Conservation (phyloP, 2,113 vertebrate genomes). For the Hyperopisus bebe region DNA sequence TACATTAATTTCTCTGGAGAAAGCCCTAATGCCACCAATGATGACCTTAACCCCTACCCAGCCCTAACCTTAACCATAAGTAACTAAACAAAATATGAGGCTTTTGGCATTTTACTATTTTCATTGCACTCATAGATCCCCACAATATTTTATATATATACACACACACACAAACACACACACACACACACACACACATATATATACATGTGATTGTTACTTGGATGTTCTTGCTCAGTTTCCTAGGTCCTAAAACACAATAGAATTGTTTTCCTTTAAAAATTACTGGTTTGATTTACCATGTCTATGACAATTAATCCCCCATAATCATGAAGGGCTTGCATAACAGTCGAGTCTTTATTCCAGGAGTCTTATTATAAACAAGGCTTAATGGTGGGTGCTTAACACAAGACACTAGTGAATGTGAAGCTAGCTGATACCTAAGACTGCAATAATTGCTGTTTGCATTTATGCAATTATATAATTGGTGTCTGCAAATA, state of each 20-base stretch:
- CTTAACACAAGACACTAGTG: background rate
- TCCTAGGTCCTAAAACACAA: background rate
- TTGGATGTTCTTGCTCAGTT: background rate
- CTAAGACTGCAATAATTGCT: background rate
- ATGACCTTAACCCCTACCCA: background rate
- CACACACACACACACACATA: background rate
- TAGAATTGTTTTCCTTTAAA: background rate
- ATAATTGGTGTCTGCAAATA: conserved; percentile 7
- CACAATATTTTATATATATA: background rate
- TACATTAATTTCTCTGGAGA: background rate
- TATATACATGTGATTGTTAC: background rate
- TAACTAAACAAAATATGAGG: background rate
- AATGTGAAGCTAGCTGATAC: background rate
- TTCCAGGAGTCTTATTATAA: background rate
- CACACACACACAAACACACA: background rate
- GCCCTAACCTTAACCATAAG: background rate
- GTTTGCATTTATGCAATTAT: background rate
- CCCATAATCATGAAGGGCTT: background rate
- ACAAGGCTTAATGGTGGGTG: background rate
- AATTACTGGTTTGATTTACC: background rate
- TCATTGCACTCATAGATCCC: background rate
- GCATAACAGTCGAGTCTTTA: background rate
- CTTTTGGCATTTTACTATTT: background rate
- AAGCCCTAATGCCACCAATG: background rate
- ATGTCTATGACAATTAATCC: background rate